Evolutionary conservation across 1,140 invertebrate species (phyloP), one percentile per base, ranked within the genome.

Genomic region (Panonychus citri): DNA sequence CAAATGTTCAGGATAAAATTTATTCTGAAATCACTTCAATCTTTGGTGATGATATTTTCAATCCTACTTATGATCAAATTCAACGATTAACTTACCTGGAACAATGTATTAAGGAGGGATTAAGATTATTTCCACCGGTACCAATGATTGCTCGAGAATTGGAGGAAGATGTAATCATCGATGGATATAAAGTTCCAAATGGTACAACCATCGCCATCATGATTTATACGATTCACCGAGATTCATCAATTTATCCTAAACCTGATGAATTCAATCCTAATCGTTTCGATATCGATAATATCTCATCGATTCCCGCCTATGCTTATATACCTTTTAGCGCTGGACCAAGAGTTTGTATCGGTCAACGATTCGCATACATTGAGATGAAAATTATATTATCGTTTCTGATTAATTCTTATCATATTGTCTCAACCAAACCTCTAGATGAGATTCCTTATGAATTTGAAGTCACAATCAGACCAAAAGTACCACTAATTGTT

Each of bases 191-290:
- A 12, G 53, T 72, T 43, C 69, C 71, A 4, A 60, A 64, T 55
- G 72, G 70, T 17, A 67, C 67, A 13, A 70, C 66, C 13, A 66
- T 66, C n/a, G 60, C 70, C 21, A 64, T 75, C 27, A 56, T 71
- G 10, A 62, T 71, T 1, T 65, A 66, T 21, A 67, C 68, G 59
- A 60, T 85, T 30, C 84, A 87, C 65, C 73, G 78, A 51, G 74
- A 81, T 63, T 69, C 74, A 3, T 67, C 76, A 26, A 65, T 76
- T 27, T 86, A 76, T 65, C 73, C 76, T 26, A 73, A 85, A 54
- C 82, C 84, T 1, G 74, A 79, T 28, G 68, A 70, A 52, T 86
- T 82, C 65, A 75, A 83, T 67, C 83, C 84, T 0, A 80, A 85
- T 56, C 72, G 81, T 62, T 86, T 86, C 69, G 64, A 77, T 26